Base-by-base conservation (phyloP, 1,140 invertebrate genomes). In the Heliconius himera region DNA sequence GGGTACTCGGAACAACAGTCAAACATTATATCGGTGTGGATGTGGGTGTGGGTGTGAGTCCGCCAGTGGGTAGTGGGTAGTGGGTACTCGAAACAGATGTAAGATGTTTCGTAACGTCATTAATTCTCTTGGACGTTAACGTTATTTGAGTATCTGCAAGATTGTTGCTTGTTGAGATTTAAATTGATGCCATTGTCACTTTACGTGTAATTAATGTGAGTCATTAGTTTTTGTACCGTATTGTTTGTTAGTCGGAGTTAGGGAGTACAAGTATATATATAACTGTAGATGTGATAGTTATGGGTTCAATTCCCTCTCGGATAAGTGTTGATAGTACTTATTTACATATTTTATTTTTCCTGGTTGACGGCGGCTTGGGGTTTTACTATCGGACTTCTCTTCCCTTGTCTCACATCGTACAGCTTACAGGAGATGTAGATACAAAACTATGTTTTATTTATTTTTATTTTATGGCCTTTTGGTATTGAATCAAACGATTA, bases 71-170 rank as follows among this genome's bases (percentile, higher is more conserved):
- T 16, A 46, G 41, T 46, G 41, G 41, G 41, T 16, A 46, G 11
- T 9, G 8, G 66, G 20, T 60, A 18, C 9, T 76, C 2, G 3
- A n/a, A 70, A 51, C 73, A 49, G n/a, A 76, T 76, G 36, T 76
- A 56, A 70, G 74, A 66, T 26, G 74, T 76, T 76, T 76, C 74
- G 74, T 76, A 70, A 76, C n/a, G 54, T 46, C 29, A n/a, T 72
- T 13, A 72, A 41, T 72, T 38, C 33, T 72, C 18, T 8, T 72
- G 70, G 38, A 36, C 70, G 60, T 66, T 66, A 66, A 66, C 22
- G 60, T 29, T 16, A 16, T 29, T 66, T 13, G 26, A 66, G 60
- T 66, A 66, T 66, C 60, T 66, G 22, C 60, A 29, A 66, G 60
- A 66, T 16, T 66, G 26, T 66, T 29, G 54, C 9, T 11, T 26